Evolutionary conservation across 1,140 invertebrate species (phyloP).

Genomic region (Lepidurus packardi): DNA sequence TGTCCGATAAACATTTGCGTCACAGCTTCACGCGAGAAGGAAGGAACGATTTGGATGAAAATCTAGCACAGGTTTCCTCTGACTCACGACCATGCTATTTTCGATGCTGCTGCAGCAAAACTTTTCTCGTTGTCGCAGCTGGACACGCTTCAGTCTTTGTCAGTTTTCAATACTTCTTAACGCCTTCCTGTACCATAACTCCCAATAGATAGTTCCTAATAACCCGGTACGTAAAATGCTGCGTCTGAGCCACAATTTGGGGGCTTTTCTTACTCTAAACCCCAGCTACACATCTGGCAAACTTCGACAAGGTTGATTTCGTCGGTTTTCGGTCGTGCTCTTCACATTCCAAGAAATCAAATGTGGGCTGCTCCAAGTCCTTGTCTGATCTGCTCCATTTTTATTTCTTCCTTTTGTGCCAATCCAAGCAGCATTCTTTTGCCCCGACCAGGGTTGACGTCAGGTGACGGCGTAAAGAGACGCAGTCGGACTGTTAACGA

Average conservation of each 20-base stretch:
- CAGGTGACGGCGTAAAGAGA: slow-evolving; percentile 6
- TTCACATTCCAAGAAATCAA: neutral
- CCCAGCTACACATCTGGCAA: no score
- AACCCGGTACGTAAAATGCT: no score
- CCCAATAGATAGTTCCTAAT: no score
- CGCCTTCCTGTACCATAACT: neutral
- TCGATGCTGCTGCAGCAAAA: slow-evolving; percentile 7
- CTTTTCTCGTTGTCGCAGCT: neutral
- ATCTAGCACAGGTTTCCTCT: slow-evolving; percentile 18
- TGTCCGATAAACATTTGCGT: neutral
- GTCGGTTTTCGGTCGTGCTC: no score
- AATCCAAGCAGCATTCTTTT: slow-evolving; percentile 15
- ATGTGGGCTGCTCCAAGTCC: neutral
- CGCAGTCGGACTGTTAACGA: neutral
- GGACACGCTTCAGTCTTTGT: neutral
- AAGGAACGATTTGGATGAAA: slow-evolving; percentile 14
- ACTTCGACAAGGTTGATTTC: no score
- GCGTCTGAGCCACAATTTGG: no score
- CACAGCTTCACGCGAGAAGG: slow-evolving; percentile 17
- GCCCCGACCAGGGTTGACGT: neutral
- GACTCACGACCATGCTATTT: slow-evolving; percentile 19
- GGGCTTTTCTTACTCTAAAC: no score
- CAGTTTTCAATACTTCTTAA: neutral
- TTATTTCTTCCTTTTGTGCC: neutral
- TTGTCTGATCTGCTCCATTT: neutral